phyloP scores from a whole-genome alignment of 1,140 invertebrate genomes.

The Drosophila takahashii region DNA sequence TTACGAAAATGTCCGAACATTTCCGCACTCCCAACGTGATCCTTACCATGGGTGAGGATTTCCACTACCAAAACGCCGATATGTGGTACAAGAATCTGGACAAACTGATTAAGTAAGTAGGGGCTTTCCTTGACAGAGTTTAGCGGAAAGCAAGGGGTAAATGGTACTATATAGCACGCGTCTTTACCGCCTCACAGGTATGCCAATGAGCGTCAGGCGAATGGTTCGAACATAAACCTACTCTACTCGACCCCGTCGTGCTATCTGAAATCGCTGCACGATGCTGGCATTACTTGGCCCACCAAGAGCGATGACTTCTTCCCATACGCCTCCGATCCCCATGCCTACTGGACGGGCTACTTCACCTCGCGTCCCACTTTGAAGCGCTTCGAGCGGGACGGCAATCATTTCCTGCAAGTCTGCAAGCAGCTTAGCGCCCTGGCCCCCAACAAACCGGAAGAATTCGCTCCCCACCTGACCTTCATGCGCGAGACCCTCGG shows the following conservation, averaged over 20 bases:
- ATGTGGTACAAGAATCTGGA: slow-evolving; percentile 95
- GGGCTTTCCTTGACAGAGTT: slow-evolving; percentile 61
- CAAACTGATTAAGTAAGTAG: slow-evolving; percentile 92
- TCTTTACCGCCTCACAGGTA: slow-evolving; percentile 83
- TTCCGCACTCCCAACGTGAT: slow-evolving; percentile 91
- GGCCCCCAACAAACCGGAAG: slow-evolving; percentile 53
- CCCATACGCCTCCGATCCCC: slow-evolving; percentile 93
- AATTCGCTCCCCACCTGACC: slow-evolving; percentile 71
- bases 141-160: not conserved
- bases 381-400: slow-evolving; percentile 91
- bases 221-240: slow-evolving; percentile 89
- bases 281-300: slow-evolving; percentile 88
- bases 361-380: slow-evolving; percentile 95
- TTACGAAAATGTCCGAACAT: slow-evolving; percentile 85
- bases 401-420: slow-evolving; percentile 92
- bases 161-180: not conserved
- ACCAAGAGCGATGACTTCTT: slow-evolving; percentile 95
- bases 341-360: slow-evolving; percentile 97
- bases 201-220: slow-evolving; percentile 87
- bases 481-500: slow-evolving; percentile 88
- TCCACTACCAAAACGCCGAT: slow-evolving; percentile 94
- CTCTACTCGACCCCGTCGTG: slow-evolving; percentile 98
- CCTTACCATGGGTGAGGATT: slow-evolving; percentile 96
- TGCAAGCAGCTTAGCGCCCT: slow-evolving; percentile 86
- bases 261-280: slow-evolving; percentile 93